Evolutionary conservation across 2,113 vertebrate species (phyloP).

Genomic region (Oceanodroma tethys): DNA sequence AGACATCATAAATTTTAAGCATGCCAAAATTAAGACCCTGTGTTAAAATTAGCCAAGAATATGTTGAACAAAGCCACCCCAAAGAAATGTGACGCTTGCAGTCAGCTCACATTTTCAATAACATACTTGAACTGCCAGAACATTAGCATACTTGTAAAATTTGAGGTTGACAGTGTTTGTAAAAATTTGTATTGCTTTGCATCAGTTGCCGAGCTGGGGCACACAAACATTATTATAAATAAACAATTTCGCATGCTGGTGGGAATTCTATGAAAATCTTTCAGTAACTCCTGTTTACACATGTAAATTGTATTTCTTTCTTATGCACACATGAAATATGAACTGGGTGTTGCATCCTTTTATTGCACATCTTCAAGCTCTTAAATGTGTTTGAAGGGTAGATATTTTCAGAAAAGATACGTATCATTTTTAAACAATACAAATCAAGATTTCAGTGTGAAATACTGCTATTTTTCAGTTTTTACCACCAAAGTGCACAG

Average conservation of each 20-base stretch:
- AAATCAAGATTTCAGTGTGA: neutral
- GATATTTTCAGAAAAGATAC: neutral
- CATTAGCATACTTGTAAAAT: neutral
- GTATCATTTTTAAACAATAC: neutral
- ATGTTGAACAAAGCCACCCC: neutral
- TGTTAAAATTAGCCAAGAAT: neutral
- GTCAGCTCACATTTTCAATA: neutral
- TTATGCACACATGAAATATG: neutral
- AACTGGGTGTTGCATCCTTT: neutral
- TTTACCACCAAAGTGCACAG: neutral
- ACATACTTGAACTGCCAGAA: neutral
- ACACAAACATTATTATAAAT: conserved; percentile 8
- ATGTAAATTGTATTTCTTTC: neutral
- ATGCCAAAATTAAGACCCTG: neutral
- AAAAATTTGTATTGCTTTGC: neutral
- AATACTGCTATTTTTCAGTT: neutral
- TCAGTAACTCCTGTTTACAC: neutral
- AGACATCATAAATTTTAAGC: neutral
- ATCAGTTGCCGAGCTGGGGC: neutral
- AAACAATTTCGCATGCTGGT: neutral
- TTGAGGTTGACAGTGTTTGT: neutral
- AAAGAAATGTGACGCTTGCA: neutral
- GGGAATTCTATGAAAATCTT: neutral
- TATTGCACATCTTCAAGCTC: neutral
- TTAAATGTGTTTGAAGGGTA: neutral